A percentile compares a stretch with the other conserved stretches of the same genome.
Conservation (phyloP, 2,113 vertebrate species). For the Misgurnus mizolepis region DNA sequence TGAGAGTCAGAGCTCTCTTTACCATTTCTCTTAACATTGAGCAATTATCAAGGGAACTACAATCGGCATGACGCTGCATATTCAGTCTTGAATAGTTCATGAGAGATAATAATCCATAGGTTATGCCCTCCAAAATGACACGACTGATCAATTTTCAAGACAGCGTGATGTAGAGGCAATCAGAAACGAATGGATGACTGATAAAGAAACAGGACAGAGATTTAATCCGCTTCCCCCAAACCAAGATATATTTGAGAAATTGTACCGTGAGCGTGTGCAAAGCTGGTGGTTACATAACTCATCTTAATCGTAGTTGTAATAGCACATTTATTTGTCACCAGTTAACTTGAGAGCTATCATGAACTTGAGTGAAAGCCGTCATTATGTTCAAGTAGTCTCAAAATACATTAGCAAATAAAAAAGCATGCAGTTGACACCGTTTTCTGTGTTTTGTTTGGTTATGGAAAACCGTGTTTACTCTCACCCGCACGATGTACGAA, state of each 20-base stretch:
- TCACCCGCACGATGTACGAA: slow-evolving; percentile 24
- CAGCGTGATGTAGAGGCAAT: neutral
- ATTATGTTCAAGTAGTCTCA: slow-evolving; percentile 24
- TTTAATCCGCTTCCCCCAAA: slow-evolving; percentile 38
- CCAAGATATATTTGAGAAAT: slow-evolving; percentile 11
- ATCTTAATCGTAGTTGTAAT: slow-evolving; percentile 26
- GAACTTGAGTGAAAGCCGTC: slow-evolving; percentile 37
- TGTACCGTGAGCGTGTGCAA: neutral
- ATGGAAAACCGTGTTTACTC: slow-evolving; percentile 11
- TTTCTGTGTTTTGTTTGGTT: neutral
- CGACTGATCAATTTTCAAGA: neutral
- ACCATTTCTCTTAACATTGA: neutral
- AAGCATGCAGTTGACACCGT: slow-evolving; percentile 17
- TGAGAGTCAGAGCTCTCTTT: neutral
- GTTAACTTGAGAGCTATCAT: slow-evolving; percentile 38
- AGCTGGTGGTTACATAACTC: slow-evolving; percentile 22
- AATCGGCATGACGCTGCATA: neutral
- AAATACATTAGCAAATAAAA: slow-evolving; percentile 26
- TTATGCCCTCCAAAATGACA: slow-evolving; percentile 13
- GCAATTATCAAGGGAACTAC: neutral
- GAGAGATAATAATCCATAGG: neutral
- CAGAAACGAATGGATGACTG: slow-evolving; percentile 13
- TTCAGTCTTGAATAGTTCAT: neutral
- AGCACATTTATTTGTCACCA: slow-evolving; percentile 27
- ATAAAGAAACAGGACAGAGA: slow-evolving; percentile 38